Percentiles rank a stretch among this genome's conserved stretches.
Evolutionary conservation across 2,797 vertebrate genomes (phyloP).

Genomic region (Cuniculus paca): DNA sequence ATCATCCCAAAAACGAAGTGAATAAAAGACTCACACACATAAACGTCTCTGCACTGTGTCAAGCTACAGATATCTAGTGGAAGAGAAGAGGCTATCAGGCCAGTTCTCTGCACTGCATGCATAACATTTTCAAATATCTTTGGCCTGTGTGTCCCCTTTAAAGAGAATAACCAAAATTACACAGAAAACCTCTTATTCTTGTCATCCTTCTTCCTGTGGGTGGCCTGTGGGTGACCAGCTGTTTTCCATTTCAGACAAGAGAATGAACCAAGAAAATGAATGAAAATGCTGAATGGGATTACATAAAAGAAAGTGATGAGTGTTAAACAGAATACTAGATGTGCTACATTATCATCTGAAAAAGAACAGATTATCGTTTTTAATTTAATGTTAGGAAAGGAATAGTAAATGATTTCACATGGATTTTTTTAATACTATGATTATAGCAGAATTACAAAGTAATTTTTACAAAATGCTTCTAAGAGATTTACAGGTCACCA

Average conservation of each 20-base stretch:
- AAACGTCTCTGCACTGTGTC: neutral
- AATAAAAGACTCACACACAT: neutral
- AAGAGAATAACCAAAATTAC: conserved; percentile 23
- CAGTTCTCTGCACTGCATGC: neutral
- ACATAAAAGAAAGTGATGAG: conserved; percentile 45
- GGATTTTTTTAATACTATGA: conserved; percentile 42
- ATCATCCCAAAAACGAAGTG: neutral
- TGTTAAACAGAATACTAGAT: conserved; percentile 55
- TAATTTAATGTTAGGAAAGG: conserved; percentile 55
- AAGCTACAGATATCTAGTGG: neutral
- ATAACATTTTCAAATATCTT: neutral
- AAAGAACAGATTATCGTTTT: conserved; percentile 54
- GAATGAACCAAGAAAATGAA: conserved; percentile 62
- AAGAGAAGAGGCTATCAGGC: neutral
- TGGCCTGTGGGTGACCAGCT: neutral
- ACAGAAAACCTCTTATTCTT: neutral
- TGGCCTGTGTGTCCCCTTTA: neutral
- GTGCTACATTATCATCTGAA: conserved; percentile 43
- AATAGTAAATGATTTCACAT: conserved; percentile 55
- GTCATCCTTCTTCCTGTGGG: neutral
- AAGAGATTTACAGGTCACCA: conserved; percentile 45
- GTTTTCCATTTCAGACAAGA: conserved; percentile 64
- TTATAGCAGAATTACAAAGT: conserved; percentile 46
- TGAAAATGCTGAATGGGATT: conserved; percentile 47
- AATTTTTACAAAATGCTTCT: neutral